phyloP scores from a whole-genome alignment of 2,888 invertebrate species.

The Oligia latruncula region DNA sequence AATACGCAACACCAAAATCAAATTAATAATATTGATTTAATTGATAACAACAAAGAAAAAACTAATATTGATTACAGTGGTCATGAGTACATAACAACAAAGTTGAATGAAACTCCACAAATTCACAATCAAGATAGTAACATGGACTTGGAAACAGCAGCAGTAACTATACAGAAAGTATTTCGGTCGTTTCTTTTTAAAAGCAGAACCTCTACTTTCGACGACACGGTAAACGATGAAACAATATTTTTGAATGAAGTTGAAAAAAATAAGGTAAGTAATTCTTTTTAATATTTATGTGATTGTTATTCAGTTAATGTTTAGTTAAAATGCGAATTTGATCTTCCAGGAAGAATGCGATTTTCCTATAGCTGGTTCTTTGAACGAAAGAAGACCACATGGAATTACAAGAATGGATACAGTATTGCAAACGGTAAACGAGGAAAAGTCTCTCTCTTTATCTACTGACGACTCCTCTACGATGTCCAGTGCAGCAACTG shows the following conservation, averaged over 20 bases:
- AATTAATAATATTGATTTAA: slow-evolving; percentile 16
- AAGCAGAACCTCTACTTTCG: slow-evolving; percentile 85
- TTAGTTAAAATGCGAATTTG: slow-evolving; percentile 36
- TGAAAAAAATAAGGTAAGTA: slow-evolving; percentile 75
- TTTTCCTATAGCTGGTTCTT: slow-evolving; percentile 69
- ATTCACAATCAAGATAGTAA: slow-evolving; percentile 58
- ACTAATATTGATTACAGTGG: slow-evolving; percentile 7
- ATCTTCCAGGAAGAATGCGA: slow-evolving; percentile 78
- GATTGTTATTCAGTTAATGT: background rate
- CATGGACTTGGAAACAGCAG: slow-evolving; percentile 89
- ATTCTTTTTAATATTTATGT: background rate
- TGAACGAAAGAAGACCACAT: slow-evolving; percentile 79
- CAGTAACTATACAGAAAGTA: slow-evolving; percentile 90
- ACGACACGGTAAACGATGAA: slow-evolving; percentile 80
- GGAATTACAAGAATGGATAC: slow-evolving; percentile 86
- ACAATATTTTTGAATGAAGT: slow-evolving; percentile 74
- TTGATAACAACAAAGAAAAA: slow-evolving; percentile 21
- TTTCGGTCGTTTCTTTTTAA: slow-evolving; percentile 87
- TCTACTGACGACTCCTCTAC: slow-evolving; percentile 89
- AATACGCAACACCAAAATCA: slow-evolving; percentile 6
- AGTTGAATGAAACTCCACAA: slow-evolving; percentile 35
- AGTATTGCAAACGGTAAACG: slow-evolving; percentile 88
- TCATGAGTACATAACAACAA: slow-evolving; percentile 9
- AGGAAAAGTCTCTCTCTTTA: slow-evolving; percentile 87
- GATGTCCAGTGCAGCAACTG: slow-evolving; percentile 90